Conservation (phyloP, 2,113 vertebrate species). For the Pterocles burchelli region DNA sequence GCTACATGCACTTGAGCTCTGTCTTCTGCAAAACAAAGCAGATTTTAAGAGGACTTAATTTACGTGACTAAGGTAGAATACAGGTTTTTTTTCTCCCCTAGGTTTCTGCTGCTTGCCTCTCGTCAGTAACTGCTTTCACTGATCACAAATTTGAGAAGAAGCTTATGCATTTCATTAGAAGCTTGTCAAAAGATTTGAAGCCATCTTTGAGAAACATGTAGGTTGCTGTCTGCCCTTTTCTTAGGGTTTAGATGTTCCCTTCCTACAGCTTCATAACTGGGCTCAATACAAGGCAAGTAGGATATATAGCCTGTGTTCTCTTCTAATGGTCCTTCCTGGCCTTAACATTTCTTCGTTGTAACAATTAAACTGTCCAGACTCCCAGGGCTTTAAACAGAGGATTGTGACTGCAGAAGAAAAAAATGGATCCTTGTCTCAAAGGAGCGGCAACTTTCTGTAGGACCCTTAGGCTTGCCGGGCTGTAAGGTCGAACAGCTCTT, state of each 20-base stretch:
- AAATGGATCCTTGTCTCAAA: background rate
- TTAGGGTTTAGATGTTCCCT: background rate
- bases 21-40: background rate
- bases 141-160: background rate
- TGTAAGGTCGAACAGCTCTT: background rate
- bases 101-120: background rate
- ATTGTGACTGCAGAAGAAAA: background rate
- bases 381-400: background rate
- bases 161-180: background rate
- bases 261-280: background rate
- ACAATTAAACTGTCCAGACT: background rate
- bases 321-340: background rate
- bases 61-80: background rate
- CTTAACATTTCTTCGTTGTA: background rate
- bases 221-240: background rate
- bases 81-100: background rate
- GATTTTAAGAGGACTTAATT: background rate
- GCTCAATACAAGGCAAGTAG: background rate
- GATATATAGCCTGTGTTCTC: background rate
- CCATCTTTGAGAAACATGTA: background rate
- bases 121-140: background rate
- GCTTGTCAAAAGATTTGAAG: background rate
- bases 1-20: fast-evolving
- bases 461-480: too few species aligned
- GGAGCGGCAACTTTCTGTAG: background rate